These are phyloP conservation scores for Smutsia gigantea DNA, from an alignment of 2,797 vertebrate species.

Conservation along the genomic window DNA sequence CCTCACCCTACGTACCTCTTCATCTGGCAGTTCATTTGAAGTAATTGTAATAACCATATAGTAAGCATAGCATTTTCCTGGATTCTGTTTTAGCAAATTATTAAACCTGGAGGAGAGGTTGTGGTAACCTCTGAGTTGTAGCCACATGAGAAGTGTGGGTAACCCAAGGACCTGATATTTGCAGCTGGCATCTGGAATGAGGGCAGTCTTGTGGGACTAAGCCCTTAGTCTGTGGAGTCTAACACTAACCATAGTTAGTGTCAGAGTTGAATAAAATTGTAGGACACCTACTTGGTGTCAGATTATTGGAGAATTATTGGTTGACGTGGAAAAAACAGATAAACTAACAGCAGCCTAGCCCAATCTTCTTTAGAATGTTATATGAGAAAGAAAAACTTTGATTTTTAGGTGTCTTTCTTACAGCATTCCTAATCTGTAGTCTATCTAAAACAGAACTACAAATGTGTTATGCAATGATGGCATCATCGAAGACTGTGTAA, in stretches of 20 bases:
- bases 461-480: neutral
- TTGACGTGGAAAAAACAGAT: neutral
- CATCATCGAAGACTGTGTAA: neutral
- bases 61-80: neutral
- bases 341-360: neutral
- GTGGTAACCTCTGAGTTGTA: neutral
- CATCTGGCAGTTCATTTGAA: neutral
- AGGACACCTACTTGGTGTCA: neutral
- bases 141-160: neutral
- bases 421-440: neutral
- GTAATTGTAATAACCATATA: neutral
- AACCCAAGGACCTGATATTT: neutral
- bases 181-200: neutral
- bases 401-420: neutral
- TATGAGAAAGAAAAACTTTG: neutral
- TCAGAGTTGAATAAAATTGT: neutral
- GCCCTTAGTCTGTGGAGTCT: neutral
- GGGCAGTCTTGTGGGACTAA: neutral
- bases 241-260: neutral
- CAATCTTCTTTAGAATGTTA: neutral
- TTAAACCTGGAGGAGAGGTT: neutral
- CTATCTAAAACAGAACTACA: neutral
- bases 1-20: neutral
- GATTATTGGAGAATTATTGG: neutral
- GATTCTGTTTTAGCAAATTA: neutral